phyloP scores from a whole-genome alignment of 2,888 invertebrate species.

The Lasioglossum pauxillum region DNA sequence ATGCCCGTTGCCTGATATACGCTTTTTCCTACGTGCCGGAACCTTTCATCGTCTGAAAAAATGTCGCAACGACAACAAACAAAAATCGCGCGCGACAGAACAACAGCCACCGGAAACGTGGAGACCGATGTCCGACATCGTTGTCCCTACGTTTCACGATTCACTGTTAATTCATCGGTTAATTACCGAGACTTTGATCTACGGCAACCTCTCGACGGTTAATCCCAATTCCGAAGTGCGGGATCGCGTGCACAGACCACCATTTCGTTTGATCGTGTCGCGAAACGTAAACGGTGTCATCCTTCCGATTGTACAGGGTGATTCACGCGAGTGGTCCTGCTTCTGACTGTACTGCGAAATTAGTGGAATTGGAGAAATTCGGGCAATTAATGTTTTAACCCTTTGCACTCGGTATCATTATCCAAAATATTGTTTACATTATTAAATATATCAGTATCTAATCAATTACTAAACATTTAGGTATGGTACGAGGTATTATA shows the following conservation, averaged over 20 bases:
- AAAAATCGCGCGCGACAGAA: neutral
- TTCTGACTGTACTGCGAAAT: neutral
- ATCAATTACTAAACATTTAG: no score
- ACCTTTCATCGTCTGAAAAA: no score
- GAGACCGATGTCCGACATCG: neutral
- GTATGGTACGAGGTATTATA: no score
- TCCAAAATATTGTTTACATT: no score
- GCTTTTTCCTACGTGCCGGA: neutral
- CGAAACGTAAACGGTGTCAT: conserved; percentile 31
- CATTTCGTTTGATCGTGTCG: conserved; percentile 33
- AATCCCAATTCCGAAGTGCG: neutral
- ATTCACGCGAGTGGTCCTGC: conserved; percentile 27
- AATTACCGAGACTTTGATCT: conserved; percentile 52
- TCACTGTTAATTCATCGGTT: conserved; percentile 40
- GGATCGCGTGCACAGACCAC: conserved; percentile 27
- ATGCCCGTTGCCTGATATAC: neutral
- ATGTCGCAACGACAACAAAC: no score
- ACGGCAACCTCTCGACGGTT: neutral
- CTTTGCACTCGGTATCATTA: no score
- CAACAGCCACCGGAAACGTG: neutral
- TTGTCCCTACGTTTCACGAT: conserved; percentile 1
- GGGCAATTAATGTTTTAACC: neutral
- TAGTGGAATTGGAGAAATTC: neutral
- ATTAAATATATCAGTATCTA: no score
- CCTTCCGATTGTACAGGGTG: conserved; percentile 22